These are phyloP conservation scores for Alviniconcha strummeri DNA, from an alignment of 2,888 invertebrate species.

Conservation along the genomic window DNA sequence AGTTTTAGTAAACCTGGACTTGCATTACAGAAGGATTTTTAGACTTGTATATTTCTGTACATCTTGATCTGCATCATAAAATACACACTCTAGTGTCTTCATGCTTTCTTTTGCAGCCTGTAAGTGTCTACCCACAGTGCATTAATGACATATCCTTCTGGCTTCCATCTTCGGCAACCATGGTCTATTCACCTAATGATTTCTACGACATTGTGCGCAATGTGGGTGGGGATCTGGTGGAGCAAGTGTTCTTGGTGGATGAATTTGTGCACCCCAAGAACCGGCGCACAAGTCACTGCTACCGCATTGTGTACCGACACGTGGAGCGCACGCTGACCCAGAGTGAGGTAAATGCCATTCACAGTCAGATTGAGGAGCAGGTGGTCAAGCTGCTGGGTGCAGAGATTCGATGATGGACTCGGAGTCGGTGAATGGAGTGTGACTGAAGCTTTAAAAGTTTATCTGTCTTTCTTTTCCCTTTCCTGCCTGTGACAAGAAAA, in stretches of 20 bases:
- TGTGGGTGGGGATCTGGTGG: conserved; percentile 93
- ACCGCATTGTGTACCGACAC: conserved; percentile 93
- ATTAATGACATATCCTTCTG: conserved; percentile 96
- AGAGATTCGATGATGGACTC: conserved; percentile 65
- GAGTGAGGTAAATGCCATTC: conserved; percentile 89
- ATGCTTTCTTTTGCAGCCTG: conserved; percentile 75
- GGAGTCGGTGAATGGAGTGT: neutral
- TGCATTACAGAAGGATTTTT: too few species aligned
- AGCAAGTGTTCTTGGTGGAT: conserved; percentile 91
- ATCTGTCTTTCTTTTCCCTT: too few species aligned
- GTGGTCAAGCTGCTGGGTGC: conserved; percentile 76
- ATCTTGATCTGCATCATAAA: too few species aligned
- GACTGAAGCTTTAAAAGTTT: neutral
- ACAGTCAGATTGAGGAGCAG: conserved; percentile 82
- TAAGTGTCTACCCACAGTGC: conserved; percentile 91
- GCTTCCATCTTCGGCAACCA: conserved; percentile 80
- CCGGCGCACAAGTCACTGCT: conserved; percentile 89
- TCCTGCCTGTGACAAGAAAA: too few species aligned
- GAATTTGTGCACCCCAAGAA: conserved; percentile 90
- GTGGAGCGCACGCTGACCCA: conserved; percentile 92
- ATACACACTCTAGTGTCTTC: too few species aligned
- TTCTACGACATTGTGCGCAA: conserved; percentile 91
- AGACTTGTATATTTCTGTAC: too few species aligned
- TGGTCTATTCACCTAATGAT: conserved; percentile 72
- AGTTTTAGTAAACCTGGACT: too few species aligned